Conservation (phyloP, 2,797 vertebrate species). For the Nannoperca obscura region DNA sequence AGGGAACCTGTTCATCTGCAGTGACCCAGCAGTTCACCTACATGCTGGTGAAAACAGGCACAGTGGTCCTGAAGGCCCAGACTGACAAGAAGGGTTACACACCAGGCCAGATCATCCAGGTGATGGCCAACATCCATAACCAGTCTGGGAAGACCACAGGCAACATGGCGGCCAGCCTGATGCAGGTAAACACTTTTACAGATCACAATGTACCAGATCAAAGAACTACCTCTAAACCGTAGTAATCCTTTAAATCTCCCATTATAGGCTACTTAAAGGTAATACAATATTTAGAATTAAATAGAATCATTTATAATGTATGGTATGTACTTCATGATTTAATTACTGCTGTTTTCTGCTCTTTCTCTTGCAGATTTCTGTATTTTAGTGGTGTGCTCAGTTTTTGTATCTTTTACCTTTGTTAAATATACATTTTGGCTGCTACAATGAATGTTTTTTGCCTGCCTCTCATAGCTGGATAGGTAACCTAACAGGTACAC, state of each 20-base stretch:
- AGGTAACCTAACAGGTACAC: too few species aligned
- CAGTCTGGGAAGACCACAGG: conserved; percentile 91
- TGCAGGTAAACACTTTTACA: conserved; percentile 87
- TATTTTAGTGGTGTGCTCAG: background rate
- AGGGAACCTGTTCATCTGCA: conserved; percentile 88
- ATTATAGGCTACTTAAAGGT: background rate
- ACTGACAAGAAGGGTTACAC: conserved; percentile 92
- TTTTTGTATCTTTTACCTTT: background rate
- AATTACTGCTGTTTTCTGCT: background rate
- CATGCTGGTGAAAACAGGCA: conserved; percentile 94
- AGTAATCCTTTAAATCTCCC: background rate
- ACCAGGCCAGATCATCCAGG: conserved; percentile 91
- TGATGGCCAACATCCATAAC: conserved; percentile 90
- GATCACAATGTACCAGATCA: background rate
- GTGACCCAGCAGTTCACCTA: conserved; percentile 94
- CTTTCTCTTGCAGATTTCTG: background rate
- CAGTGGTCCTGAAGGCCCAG: conserved; percentile 87
- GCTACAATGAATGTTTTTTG: background rate
- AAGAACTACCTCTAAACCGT: background rate
- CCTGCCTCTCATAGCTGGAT: background rate
- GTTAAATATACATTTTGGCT: background rate
- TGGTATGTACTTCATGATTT: background rate
- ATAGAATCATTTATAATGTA: background rate
- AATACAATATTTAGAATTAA: background rate
- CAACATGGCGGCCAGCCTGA: conserved; percentile 90